Percentiles rank a stretch among this genome's conserved stretches.
phyloP scores from a whole-genome alignment of 2,888 invertebrate species.

The Phalera bucephala region DNA sequence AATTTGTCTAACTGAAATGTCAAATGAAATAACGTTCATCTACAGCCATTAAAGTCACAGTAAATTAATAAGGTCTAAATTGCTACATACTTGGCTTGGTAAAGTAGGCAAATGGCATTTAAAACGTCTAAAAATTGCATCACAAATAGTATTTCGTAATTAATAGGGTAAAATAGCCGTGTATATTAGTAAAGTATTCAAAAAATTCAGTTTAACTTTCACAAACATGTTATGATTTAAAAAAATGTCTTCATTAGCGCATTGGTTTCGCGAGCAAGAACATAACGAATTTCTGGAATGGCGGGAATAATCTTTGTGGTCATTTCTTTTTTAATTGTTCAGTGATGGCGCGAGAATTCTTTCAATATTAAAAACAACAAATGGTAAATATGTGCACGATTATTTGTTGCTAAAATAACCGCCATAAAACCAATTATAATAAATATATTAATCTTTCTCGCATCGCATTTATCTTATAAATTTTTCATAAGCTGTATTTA shows the following conservation, averaged over 20 bases:
- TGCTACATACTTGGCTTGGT: conserved; percentile 1
- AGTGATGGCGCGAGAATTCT: conserved; percentile 6
- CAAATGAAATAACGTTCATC: conserved; percentile 10
- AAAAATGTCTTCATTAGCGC: conserved; percentile 56
- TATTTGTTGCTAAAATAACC: neutral
- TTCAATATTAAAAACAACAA: too few relatives aligned
- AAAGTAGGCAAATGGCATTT: conserved; percentile 1
- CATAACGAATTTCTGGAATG: conserved; percentile 44
- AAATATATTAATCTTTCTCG: too few relatives aligned
- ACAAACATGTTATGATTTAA: conserved; percentile 49
- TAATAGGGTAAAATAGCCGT: conserved; percentile 6
- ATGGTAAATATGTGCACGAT: neutral
- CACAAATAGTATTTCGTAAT: neutral
- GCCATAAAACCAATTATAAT: too few relatives aligned
- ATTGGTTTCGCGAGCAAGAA: conserved; percentile 39
- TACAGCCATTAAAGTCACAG: conserved; percentile 1
- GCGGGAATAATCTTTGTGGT: conserved; percentile 27
- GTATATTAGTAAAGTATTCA: conserved; percentile 27
- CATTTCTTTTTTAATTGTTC: conserved; percentile 24
- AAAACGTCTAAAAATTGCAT: neutral
- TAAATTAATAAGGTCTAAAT: conserved; percentile 5
- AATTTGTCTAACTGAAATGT: conserved; percentile 22
- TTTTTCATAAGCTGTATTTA: too few relatives aligned
- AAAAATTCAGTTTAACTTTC: conserved; percentile 39
- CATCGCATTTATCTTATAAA: neutral